Base-by-base conservation (phyloP, 2,888 invertebrate species). In the Cheilosia urbana region DNA sequence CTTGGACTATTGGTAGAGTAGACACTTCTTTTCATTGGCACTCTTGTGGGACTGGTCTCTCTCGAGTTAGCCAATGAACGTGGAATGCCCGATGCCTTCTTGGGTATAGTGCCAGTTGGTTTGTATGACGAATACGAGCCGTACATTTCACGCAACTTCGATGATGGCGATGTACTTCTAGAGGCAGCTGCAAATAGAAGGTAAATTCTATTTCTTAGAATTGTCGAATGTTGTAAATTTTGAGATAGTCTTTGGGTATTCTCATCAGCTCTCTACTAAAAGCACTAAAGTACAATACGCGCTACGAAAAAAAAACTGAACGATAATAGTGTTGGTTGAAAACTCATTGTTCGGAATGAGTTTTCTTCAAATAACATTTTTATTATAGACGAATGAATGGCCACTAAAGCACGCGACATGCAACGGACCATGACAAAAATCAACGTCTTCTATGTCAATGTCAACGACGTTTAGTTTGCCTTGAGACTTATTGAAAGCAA, bases 141-240 rank as follows among this genome's bases (percentile, higher is more conserved):
- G 87, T 93, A 96, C 76, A 95, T 93, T 90, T 96, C 96, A 76
- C 95, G 95, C 87, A 96, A 92, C 85, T 97, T 95, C 0, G 98
- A 97, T 75, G 98, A 97, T 0, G 99, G 98, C 0, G 98, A 98
- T 66, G 97, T 97, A 4, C 98, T 98, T 49, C 99, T 94, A 88
- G 98, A 98, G 60, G 97, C 97, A 7, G 99, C 98, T 98, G 93
- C 34, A 92, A 90, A 75, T 80, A 69, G 4, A 55, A 55, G 34
- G 11, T 3, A 55, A 51, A 21, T 51, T 24, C 9, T 9, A 19
- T 47, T 47, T 47, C 19, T 47, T 24, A 24, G 2, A 24, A 21
- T 17, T 47, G 37, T 47, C n/a, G 45, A 17, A 17, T 47, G 45
- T 17, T 9, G 2, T 47, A 6, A 9, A 9, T 47, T 47, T 17